These are phyloP conservation scores for Zingel zingel DNA, from an alignment of 2,113 vertebrate genomes.

Conservation along the genomic window DNA sequence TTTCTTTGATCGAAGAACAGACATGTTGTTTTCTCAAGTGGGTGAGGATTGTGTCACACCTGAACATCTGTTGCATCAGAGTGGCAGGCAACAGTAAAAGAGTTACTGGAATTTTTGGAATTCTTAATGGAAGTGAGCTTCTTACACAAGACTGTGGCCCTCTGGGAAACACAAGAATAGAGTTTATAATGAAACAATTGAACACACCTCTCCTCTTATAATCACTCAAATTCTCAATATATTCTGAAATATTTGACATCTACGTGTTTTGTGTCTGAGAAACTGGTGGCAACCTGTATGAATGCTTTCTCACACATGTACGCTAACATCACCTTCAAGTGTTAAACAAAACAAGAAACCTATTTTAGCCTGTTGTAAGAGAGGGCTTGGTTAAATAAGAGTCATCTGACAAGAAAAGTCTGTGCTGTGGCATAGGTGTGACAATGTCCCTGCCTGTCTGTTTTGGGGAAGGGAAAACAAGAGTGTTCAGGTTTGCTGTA, in stretches of 20 bases:
- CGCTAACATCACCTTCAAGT: conserved; percentile 20
- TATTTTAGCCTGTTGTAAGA: conserved; percentile 37
- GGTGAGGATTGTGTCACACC: conserved; percentile 54
- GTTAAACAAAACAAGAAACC: conserved; percentile 53
- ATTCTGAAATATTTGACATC: conserved; percentile 36
- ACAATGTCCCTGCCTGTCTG: conserved; percentile 44
- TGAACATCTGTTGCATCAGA: conserved; percentile 72
- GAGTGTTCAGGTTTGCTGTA: conserved; percentile 20
- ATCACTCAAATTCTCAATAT: background rate
- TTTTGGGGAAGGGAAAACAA: conserved; percentile 27
- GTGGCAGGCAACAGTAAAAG: conserved; percentile 37
- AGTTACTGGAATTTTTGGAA: conserved; percentile 40
- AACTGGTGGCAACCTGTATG: conserved; percentile 37
- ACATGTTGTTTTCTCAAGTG: conserved; percentile 30
- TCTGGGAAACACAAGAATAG: conserved; percentile 6
- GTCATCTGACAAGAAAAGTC: conserved; percentile 35
- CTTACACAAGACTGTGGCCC: conserved; percentile 10
- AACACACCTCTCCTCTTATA: conserved; percentile 17
- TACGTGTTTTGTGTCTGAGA: background rate
- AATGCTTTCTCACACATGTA: conserved; percentile 41
- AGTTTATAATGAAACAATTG: background rate
- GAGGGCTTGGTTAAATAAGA: conserved; percentile 44
- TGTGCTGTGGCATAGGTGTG: conserved; percentile 50
- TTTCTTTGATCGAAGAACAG: conserved; percentile 25
- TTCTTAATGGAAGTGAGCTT: conserved; percentile 30